Conservation (phyloP, 2,797 vertebrate species). For the Jordanella pulchra region DNA sequence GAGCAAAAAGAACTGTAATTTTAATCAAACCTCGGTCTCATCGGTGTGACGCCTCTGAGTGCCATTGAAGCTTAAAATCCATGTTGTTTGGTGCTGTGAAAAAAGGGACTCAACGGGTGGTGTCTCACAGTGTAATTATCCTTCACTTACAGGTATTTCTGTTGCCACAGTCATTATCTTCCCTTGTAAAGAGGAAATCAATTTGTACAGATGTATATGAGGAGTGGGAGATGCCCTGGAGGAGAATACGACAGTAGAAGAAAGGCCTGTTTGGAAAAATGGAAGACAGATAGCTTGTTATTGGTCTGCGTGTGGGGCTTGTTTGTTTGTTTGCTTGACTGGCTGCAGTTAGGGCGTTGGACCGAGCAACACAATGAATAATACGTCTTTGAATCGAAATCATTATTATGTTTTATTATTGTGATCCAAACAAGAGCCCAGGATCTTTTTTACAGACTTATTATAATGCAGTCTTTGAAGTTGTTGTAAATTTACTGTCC, state of each 20-base stretch:
- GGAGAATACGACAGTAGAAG: slow-evolving; percentile 56
- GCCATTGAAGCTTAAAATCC: slow-evolving; percentile 93
- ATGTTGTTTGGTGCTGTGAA: slow-evolving; percentile 84
- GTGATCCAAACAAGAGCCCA: slow-evolving; percentile 52
- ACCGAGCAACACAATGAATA: slow-evolving; percentile 51
- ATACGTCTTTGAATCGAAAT: slow-evolving; percentile 71
- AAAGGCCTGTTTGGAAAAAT: slow-evolving; percentile 67
- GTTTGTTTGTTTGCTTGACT: slow-evolving; percentile 72
- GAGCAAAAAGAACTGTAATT: slow-evolving; percentile 94
- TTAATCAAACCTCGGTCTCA: slow-evolving; percentile 93
- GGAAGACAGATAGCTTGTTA: slow-evolving; percentile 66
- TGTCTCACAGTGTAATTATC: slow-evolving; percentile 88
- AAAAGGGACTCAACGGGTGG: slow-evolving; percentile 87
- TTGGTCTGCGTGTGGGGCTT: slow-evolving; percentile 56
- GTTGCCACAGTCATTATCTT: slow-evolving; percentile 86
- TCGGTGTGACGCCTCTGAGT: slow-evolving; percentile 81
- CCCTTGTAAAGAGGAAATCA: slow-evolving; percentile 83
- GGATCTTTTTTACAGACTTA: slow-evolving; percentile 36
- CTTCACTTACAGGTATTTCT: slow-evolving; percentile 93
- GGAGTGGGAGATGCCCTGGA: slow-evolving; percentile 72
- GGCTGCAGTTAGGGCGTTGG: slow-evolving; percentile 62
- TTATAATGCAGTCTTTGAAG: slow-evolving; percentile 22
- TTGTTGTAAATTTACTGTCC: slow-evolving; percentile 13
- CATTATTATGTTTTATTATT: slow-evolving; percentile 78
- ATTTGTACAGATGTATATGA: slow-evolving; percentile 84